phyloP scores from a whole-genome alignment of 2,113 vertebrate genomes.

The Oenanthe oenanthe region DNA sequence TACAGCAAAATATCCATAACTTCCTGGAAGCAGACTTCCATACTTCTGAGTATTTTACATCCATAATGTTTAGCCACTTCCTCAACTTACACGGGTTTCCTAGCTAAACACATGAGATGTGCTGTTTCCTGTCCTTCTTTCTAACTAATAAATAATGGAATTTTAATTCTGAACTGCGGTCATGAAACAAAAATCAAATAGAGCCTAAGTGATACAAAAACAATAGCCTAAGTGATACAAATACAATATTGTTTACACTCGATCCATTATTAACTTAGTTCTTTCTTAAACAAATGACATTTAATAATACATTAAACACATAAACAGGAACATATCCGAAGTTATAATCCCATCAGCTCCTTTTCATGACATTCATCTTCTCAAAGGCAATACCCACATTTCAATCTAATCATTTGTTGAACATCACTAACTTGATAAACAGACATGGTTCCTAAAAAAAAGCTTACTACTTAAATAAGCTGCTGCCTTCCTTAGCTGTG shows the following conservation, averaged over 20 bases:
- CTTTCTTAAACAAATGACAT: constrained; percentile 24
- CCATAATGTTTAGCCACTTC: background rate
- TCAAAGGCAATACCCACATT: background rate
- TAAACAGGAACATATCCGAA: background rate
- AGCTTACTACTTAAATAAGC: background rate
- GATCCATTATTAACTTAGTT: constrained; percentile 1
- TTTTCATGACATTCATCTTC: background rate
- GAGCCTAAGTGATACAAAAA: constrained; percentile 1
- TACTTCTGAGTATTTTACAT: background rate
- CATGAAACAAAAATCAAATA: constrained; percentile 25
- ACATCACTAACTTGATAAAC: background rate
- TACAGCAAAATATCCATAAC: background rate
- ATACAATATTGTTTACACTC: constrained; percentile 11
- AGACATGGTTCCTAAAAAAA: background rate
- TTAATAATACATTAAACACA: constrained; percentile 40
- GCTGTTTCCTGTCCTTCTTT: background rate
- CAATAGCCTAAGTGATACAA: background rate
- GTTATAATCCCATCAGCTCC: background rate
- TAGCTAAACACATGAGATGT: background rate
- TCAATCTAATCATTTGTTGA: background rate
- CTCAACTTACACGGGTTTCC: background rate
- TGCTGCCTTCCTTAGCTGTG: background rate
- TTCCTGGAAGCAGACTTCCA: background rate
- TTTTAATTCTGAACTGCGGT: background rate
- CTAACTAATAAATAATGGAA: constrained; percentile 22